Conservation (phyloP, 2,888 invertebrate species). For the Fragum fragum region DNA sequence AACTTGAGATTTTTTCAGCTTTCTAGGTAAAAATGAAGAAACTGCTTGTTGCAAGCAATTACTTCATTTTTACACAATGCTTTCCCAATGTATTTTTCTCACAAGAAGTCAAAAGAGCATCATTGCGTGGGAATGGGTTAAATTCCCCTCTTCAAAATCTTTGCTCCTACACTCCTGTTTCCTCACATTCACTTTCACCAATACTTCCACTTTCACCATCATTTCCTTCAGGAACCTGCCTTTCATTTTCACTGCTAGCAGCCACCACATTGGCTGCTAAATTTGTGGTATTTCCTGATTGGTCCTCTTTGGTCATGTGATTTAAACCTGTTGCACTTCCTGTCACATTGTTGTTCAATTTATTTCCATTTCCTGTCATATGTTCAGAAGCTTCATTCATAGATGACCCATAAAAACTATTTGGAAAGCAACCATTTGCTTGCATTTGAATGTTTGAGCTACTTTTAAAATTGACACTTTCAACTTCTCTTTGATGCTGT, state of each 20-base stretch:
- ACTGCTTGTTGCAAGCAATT: no score
- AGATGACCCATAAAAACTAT: neutral
- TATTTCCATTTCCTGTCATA: neutral
- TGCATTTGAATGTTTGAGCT: neutral
- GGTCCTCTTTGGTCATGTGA: constrained; percentile 23
- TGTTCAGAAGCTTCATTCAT: neutral
- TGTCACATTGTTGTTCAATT: neutral
- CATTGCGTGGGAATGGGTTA: no score
- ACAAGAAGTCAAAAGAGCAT: no score
- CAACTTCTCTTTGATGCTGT: neutral
- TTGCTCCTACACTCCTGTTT: constrained; percentile 52
- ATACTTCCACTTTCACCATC: constrained; percentile 23
- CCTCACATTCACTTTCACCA: constrained; percentile 43
- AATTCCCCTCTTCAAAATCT: no score
- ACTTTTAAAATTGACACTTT: neutral
- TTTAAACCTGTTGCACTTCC: neutral
- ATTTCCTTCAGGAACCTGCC: constrained; percentile 42
- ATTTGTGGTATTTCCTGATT: constrained; percentile 20
- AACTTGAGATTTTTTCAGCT: no score
- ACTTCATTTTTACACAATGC: no score
- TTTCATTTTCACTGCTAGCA: neutral
- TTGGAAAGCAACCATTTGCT: neutral
- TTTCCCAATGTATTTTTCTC: no score
- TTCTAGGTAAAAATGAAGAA: no score
- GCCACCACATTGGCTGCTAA: no score